phyloP scores from a whole-genome alignment of 2,797 vertebrate genomes.

The Chaenodraco wilsoni region DNA sequence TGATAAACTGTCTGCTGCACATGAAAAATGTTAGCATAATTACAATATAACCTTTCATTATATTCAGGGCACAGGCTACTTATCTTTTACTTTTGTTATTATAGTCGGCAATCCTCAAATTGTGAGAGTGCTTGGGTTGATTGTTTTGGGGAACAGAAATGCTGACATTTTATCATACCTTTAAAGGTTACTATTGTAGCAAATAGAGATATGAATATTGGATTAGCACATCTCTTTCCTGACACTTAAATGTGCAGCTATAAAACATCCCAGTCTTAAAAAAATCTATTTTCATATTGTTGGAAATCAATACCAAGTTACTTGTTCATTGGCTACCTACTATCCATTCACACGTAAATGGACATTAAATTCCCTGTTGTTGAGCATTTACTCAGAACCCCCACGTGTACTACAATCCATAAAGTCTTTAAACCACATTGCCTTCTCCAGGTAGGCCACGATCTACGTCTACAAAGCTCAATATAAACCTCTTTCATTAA shows the following conservation, averaged over 20 bases:
- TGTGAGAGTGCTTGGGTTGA: neutral
- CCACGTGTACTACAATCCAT: neutral
- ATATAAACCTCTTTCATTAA: neutral
- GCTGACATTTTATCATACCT: neutral
- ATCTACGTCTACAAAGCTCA: conserved; percentile 3
- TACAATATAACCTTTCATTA: conserved; percentile 13
- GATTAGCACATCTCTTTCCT: neutral
- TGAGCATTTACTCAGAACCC: neutral
- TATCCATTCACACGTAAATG: neutral
- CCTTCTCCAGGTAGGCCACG: neutral
- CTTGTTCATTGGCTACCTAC: neutral
- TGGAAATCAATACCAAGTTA: conserved; percentile 1
- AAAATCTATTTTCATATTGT: neutral
- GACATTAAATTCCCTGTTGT: neutral
- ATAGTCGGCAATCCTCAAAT: neutral
- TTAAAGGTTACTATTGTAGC: neutral
- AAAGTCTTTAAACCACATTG: neutral
- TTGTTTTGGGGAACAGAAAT: neutral
- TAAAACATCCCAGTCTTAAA: neutral
- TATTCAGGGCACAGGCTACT: neutral
- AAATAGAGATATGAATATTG: neutral
- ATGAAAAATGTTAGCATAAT: conserved; percentile 15
- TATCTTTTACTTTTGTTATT: neutral
- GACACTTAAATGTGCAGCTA: neutral
- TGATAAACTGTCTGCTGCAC: neutral